phyloP scores from a whole-genome alignment of 2,113 vertebrate species.

The Chitala chitala region DNA sequence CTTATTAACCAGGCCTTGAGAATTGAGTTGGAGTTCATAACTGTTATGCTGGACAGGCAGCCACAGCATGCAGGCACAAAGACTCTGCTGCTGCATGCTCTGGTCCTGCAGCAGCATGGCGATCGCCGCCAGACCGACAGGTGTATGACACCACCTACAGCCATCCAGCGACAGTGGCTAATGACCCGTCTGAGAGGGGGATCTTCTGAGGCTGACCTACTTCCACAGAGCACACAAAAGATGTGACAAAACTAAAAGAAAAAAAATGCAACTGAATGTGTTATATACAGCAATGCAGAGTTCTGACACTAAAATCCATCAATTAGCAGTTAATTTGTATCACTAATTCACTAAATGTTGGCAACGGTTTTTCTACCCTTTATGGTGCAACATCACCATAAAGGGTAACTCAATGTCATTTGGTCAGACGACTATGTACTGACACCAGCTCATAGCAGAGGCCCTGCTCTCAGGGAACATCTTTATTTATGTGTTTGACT shows the following conservation, averaged over 20 bases:
- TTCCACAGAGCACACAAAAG: not conserved
- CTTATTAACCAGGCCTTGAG: not conserved
- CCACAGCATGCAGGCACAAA: too few relatives aligned
- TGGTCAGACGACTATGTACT: too few relatives aligned
- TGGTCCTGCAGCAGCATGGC: not conserved
- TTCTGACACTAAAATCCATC: not conserved
- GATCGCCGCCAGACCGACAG: not conserved
- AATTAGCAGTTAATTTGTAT: not conserved
- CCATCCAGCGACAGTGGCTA: not conserved
- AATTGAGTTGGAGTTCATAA: slow-evolving; percentile 7
- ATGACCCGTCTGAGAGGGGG: too few relatives aligned
- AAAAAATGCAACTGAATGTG: not conserved
- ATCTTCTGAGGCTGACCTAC: not conserved
- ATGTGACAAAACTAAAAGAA: not conserved
- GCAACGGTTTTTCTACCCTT: too few relatives aligned
- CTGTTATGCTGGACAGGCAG: not conserved
- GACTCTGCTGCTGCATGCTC: not conserved
- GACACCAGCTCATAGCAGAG: not conserved
- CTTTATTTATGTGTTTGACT: slow-evolving; percentile 41
- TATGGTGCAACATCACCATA: not conserved
- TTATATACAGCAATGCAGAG: not conserved
- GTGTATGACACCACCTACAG: not conserved
- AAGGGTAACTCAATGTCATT: not conserved
- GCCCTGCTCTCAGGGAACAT: slow-evolving; percentile 23
- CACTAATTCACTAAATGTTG: too few relatives aligned